Evolutionary conservation across 2,888 invertebrate species (phyloP).

Genomic region (Thymelicus sylvestris): DNA sequence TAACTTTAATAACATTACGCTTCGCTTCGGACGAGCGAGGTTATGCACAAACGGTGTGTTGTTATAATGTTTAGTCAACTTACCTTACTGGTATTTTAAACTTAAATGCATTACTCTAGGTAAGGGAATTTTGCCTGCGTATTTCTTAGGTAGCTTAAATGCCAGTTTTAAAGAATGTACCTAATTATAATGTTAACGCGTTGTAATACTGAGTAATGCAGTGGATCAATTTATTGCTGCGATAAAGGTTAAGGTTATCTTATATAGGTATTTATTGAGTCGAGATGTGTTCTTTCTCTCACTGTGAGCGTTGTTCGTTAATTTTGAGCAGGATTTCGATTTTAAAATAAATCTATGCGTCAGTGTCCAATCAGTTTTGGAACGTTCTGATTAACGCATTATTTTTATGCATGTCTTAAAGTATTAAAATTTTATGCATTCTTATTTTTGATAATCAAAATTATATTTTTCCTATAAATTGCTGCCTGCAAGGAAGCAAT

Average conservation of each 20-base stretch:
- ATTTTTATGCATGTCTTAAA: slow-evolving; percentile 66
- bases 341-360: slow-evolving; percentile 39
- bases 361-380: slow-evolving; percentile 39
- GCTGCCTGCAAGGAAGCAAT: slow-evolving; percentile 71
- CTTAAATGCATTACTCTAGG: slow-evolving; percentile 25
- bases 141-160: slow-evolving; percentile 38
- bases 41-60: slow-evolving; percentile 35
- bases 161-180: slow-evolving; percentile 56
- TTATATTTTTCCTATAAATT: slow-evolving; percentile 77
- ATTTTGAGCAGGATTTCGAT: slow-evolving; percentile 35
- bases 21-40: slow-evolving; percentile 28
- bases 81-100: slow-evolving; percentile 28
- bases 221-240: slow-evolving; percentile 28
- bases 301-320: slow-evolving; percentile 24
- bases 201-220: slow-evolving; percentile 20
- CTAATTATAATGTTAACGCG: slow-evolving; percentile 40
- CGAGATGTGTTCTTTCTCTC: slow-evolving; percentile 33
- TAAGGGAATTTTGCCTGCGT: slow-evolving; percentile 34
- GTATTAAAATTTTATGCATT: slow-evolving; percentile 63
- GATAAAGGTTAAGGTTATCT: slow-evolving; percentile 34
- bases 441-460: slow-evolving; percentile 83
- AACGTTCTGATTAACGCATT: slow-evolving; percentile 58
- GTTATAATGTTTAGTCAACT: slow-evolving; percentile 34
- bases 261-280: slow-evolving; percentile 29
- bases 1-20: slow-evolving; percentile 23